Base-by-base conservation (phyloP, 2,888 invertebrate genomes). In the Saturnia pavonia region DNA sequence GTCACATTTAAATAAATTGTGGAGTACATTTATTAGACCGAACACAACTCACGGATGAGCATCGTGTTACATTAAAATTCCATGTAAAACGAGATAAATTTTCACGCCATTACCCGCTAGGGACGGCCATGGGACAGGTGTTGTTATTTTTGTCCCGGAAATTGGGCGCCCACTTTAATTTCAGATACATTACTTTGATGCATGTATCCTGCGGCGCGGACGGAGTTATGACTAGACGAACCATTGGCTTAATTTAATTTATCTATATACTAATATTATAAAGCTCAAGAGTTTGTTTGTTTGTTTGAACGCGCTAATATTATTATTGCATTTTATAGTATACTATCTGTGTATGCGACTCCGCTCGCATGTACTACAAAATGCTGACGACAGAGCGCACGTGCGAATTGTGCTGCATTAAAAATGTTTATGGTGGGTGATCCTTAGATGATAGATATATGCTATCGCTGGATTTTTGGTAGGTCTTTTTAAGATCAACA, bases 101-200 rank as follows among this genome's bases (percentile, higher is more conserved):
- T 87, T 85, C 81, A 78, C 81, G 77, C 87, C 86, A 88, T 88
- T 88, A 87, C 83, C 78, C 84, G 78, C 75, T 74, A 78, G 78
- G 82, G 83, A 79, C 76, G 71, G 75, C 74, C 75, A 77, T 75
- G 81, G 80, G 86, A 85, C 86, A 87, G 87, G 87, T 88, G 85
- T 79, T 85, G 83, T 85, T 86, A 82, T 86, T 89, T 89, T 85
- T 86, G 75, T 78, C 75, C 85, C 79, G 90, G 88, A 91, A 90
- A 90, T 91, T 90, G 85, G 85, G 81, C 73, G 83, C 81, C 80
- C 85, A 85, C 87, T 88, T 88, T 88, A 85, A 88, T 89, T 90
- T 86, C 84, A 84, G 82, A 79, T 82, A 84, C 85, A 85, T 88
- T 87, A 88, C 83, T 81, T 80, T 85, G 83, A 86, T 81, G 80